phyloP scores from a whole-genome alignment of 2,113 vertebrate species.

The Scalopus aquaticus region DNA sequence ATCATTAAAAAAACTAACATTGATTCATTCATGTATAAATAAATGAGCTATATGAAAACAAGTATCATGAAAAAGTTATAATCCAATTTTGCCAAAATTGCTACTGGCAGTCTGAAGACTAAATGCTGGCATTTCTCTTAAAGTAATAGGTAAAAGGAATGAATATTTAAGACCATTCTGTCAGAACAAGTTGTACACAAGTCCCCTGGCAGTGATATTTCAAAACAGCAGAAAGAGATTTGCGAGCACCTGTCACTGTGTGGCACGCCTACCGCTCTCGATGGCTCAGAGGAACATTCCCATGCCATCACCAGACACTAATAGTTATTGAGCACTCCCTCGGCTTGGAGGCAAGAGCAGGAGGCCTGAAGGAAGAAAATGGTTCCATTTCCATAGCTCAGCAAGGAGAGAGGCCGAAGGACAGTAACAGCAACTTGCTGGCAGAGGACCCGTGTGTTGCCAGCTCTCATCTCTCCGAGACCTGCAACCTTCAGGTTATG shows the following conservation, averaged over 20 bases:
- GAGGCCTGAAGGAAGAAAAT: constrained; percentile 59
- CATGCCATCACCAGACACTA: constrained; percentile 64
- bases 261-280: constrained; percentile 49
- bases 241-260: constrained; percentile 63
- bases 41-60: constrained; percentile 46
- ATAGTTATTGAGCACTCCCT: constrained; percentile 61
- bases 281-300: constrained; percentile 60
- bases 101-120: constrained; percentile 65
- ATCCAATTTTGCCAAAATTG: constrained; percentile 58
- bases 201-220: constrained; percentile 75
- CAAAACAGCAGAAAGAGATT: constrained; percentile 75
- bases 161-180: constrained; percentile 76
- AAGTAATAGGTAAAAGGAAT: constrained; percentile 68
- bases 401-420: neutral
- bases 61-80: constrained; percentile 55
- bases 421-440: neutral
- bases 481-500: neutral
- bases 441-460: neutral
- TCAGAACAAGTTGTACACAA: constrained; percentile 75
- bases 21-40: constrained; percentile 21
- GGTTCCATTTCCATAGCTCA: neutral
- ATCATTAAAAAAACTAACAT: constrained; percentile 48
- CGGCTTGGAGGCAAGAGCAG: constrained; percentile 40
- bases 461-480: neutral
- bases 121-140: constrained; percentile 67